Evolutionary conservation across 1,140 invertebrate genomes (phyloP), one percentile per base, ranked within the genome.

Genomic region (Apis dorsata): DNA sequence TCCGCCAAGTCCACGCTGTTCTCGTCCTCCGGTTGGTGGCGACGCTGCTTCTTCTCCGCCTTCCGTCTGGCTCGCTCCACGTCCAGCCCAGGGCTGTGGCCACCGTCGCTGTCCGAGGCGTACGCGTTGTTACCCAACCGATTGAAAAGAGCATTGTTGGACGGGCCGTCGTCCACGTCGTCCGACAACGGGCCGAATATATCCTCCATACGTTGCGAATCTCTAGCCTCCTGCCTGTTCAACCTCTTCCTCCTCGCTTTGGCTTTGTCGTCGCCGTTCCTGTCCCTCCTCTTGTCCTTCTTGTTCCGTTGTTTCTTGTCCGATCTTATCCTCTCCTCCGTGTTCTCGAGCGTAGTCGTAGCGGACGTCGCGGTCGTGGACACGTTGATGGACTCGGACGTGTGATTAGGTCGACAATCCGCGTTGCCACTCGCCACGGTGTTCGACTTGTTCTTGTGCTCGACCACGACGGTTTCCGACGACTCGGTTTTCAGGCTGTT

Each of bases 111-210:
- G 65, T 94, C 93, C 0, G 93, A 92, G 1, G 80, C 90, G 34
- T 93, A 92, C 0, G 88, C 79, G 28, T 93, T 92, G 66, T 86
- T 92, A 24, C 79, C 84, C 49, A 91, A 81, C 34, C 89, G 91
- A 59, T 93, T 92, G 78, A 90, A 93, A 71, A 92, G 93, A 0
- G 90, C 91, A 28, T 92, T 91, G 51, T 93, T 91, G 9, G 89
- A 88, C 1, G 90, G 90, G 9, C 89, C 89, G 19, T 91, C 90
- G 57, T 94, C 93, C 9, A 93, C 94, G 82, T 98, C 95, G 84
- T 98, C 97, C 0, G 97, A 97, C 53, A 98, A 94, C 1, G 97
- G 96, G 8, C 97, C 97, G 92, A 98, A 98, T 79, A 98, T 98
- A 88, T 97, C 97, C 92, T 98, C 97, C 96, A 98, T 97, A 90